These are phyloP conservation scores for Orthosia incerta DNA, from an alignment of 2,888 invertebrate species.

Conservation along the genomic window DNA sequence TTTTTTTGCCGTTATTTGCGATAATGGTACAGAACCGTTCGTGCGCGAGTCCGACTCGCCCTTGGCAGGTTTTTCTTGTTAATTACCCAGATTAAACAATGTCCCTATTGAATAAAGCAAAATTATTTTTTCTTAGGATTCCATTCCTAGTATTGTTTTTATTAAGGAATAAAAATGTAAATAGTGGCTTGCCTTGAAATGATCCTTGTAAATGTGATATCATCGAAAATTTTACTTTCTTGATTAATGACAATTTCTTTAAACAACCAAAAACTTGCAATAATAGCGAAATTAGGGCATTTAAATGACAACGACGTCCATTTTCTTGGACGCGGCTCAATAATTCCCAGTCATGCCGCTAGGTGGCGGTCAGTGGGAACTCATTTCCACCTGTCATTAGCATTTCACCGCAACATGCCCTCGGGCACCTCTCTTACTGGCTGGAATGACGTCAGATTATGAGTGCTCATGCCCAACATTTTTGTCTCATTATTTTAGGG, in stretches of 20 bases:
- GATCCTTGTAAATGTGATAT: background rate
- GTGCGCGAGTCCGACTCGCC: too few relatives aligned
- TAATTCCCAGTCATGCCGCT: constrained; percentile 1
- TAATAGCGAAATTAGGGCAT: background rate
- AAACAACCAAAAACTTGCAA: background rate
- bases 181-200: background rate
- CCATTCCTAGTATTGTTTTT: too few relatives aligned
- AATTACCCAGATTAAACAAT: too few relatives aligned
- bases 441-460: background rate
- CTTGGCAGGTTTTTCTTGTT: too few relatives aligned
- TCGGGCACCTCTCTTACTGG: constrained; percentile 3
- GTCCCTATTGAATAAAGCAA: too few relatives aligned
- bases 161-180: too few relatives aligned
- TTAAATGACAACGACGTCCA: background rate
- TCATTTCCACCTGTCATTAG: constrained; percentile 60
- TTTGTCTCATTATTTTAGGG: too few relatives aligned
- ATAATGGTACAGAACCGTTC: too few relatives aligned
- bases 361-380: constrained; percentile 30
- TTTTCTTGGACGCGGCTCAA: constrained; percentile 16
- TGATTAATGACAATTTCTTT: too few relatives aligned
- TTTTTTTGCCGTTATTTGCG: too few relatives aligned
- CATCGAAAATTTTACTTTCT: background rate
- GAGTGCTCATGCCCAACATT: too few relatives aligned
- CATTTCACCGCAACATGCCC: constrained; percentile 33
- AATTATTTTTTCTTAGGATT: too few relatives aligned